Conservation (phyloP, 2,797 vertebrate species). For the Clamator glandarius region DNA sequence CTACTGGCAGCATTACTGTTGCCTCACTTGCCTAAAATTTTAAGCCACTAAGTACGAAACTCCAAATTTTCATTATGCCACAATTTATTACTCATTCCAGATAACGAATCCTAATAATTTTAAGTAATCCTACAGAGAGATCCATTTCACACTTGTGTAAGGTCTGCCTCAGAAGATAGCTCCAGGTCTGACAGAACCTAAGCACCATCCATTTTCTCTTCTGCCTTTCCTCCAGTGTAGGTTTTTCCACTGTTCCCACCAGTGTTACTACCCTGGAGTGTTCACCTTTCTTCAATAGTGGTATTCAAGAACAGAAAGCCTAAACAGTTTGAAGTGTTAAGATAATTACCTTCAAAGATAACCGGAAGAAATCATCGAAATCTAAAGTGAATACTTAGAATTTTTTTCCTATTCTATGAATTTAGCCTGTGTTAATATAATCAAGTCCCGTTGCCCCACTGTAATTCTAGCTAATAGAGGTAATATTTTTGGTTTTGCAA, state of each 20-base stretch:
- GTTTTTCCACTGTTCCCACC: not conserved
- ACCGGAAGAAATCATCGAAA: not conserved
- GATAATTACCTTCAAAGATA: not conserved
- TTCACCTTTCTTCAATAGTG: not conserved
- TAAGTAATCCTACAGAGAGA: not conserved
- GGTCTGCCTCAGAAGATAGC: not conserved
- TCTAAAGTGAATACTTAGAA: not conserved
- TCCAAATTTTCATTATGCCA: not conserved
- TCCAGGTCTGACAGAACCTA: not conserved
- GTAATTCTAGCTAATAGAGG: not conserved
- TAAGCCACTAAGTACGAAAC: not conserved
- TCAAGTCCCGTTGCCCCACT: not conserved
- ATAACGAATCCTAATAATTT: not conserved
- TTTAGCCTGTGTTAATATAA: not conserved
- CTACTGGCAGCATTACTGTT: fast-evolving
- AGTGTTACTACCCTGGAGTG: fast-evolving
- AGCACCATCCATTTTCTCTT: not conserved
- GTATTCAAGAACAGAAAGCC: not conserved
- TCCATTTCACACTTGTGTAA: not conserved
- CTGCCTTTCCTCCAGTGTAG: not conserved
- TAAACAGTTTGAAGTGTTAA: not conserved
- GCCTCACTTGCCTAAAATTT: not conserved
- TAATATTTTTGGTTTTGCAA: not conserved
- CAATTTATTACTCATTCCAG: not conserved
- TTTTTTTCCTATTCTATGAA: not conserved